Evolutionary conservation across 2,113 vertebrate genomes (phyloP).

Genomic region (Struthio camelus): DNA sequence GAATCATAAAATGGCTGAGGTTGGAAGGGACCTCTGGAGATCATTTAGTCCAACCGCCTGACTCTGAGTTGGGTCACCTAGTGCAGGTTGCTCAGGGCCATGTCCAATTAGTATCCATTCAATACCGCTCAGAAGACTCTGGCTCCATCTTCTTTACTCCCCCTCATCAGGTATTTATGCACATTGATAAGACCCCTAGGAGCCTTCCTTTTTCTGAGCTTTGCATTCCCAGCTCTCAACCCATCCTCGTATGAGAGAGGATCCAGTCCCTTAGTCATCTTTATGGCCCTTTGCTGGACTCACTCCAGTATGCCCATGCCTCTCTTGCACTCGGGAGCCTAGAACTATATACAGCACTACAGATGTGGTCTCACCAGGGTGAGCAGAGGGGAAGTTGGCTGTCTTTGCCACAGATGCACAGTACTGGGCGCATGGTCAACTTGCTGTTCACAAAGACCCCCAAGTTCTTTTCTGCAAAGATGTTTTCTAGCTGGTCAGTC

Average conservation of each 20-base stretch:
- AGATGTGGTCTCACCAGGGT: not conserved
- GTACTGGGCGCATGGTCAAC: not conserved
- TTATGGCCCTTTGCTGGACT: not conserved
- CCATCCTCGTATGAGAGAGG: not conserved
- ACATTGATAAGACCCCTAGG: not conserved
- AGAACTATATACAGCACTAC: not conserved
- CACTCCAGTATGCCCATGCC: not conserved
- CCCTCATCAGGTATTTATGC: not conserved
- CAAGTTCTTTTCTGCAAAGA: not conserved
- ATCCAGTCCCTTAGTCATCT: not conserved
- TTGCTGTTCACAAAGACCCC: not conserved
- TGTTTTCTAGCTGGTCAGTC: not conserved
- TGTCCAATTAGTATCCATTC: not conserved
- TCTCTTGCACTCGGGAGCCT: not conserved
- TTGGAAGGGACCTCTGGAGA: not conserved
- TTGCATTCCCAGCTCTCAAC: not conserved
- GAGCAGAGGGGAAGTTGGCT: not conserved
- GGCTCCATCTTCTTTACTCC: not conserved
- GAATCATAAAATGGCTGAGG: not conserved
- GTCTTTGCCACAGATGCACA: not conserved
- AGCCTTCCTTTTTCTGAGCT: not conserved
- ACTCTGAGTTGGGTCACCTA: not conserved
- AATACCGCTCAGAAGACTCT: not conserved
- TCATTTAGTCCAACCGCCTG: not conserved
- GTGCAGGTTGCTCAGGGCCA: not conserved